Base-by-base conservation (phyloP, 2,797 vertebrate genomes). In the Pangasius mekongensis region DNA sequence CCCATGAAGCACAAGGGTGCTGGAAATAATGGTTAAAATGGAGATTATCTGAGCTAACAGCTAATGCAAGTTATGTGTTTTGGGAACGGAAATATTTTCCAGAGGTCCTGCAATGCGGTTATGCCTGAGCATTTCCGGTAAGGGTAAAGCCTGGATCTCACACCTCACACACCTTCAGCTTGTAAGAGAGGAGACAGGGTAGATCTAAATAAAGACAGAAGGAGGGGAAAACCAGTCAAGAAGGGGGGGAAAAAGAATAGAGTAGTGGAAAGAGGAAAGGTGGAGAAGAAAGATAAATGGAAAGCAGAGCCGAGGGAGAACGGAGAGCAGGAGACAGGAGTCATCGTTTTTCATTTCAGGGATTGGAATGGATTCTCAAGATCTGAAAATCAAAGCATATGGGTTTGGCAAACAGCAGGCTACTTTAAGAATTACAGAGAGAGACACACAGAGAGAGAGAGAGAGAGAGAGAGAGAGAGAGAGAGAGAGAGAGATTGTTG, bases 311-410 rank as follows among this genome's bases (percentile, higher is more conserved):
- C 39, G 69, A 85, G 87, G 93, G 91, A 92, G 92, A 94, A 92
- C 11, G 91, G 93, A 83, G 93, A 93, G 89, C 92, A 91, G 91
- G 92, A 92, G 92, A 92, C 91, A 94, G 93, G 92, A 92, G 92
- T 93, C 92, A 91, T 93, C 93, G 87, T 95, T 94, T 94, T 93
- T 95, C 92, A 94, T 94, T 93, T 93, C 92, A 91, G 91, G 87
- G 81, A 82, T 91, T 89, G 71, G 91, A 93, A 92, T 91, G 62
- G 77, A 92, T 90, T 92, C 92, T 93, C 43, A 60, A 94, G 91
- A 94, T 94, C 92, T 93, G 69, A 89, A 81, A 89, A 91, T 88
- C 73, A 89, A 93, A 92, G 92, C 92, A 87, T 92, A 94, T 93
- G 92, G 92, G 92, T 94, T 93, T 85, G 92, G 58, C 66, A 81